phyloP scores from a whole-genome alignment of 1,140 invertebrate species.

The Nasonia giraulti region DNA sequence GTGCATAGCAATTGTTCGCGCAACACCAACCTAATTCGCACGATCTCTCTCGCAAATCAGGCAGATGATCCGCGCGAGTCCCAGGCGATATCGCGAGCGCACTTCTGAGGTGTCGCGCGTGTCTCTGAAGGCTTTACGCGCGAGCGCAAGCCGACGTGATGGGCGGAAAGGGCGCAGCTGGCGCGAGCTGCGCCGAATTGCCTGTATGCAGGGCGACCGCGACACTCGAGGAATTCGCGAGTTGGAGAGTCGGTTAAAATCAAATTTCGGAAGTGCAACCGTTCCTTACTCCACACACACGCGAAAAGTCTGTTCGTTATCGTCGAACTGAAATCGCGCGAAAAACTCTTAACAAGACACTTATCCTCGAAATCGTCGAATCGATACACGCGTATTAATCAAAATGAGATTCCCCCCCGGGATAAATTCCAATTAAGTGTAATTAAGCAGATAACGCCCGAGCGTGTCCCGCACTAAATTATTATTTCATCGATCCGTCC shows the following conservation, averaged over 20 bases:
- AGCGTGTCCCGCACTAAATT: slow-evolving; percentile 17
- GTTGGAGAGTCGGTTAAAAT: background rate
- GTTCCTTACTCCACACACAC: background rate
- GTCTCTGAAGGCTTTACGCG: slow-evolving; percentile 13
- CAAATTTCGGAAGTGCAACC: background rate
- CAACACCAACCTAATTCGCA: background rate
- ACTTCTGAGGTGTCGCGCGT: slow-evolving; percentile 17
- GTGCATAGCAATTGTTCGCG: too few species aligned
- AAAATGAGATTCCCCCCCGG: slow-evolving; percentile 12
- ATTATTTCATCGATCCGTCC: slow-evolving; percentile 45
- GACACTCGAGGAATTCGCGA: background rate
- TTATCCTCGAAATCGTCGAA: slow-evolving; percentile 10
- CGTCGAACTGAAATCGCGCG: background rate
- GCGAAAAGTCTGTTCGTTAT: too few species aligned
- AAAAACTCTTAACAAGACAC: background rate
- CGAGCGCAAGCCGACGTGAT: background rate
- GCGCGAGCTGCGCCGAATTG: slow-evolving; percentile 7
- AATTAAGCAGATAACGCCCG: slow-evolving; percentile 38
- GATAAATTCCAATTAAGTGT: slow-evolving; percentile 30
- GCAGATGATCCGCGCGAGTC: slow-evolving; percentile 33
- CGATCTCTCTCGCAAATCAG: slow-evolving; percentile 27
- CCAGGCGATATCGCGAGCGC: background rate
- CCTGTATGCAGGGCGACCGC: background rate
- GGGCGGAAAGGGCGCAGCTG: background rate
- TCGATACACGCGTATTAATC: slow-evolving; percentile 32